These are phyloP conservation scores for Toxonevra muliebris DNA, from an alignment of 2,888 invertebrate species.

Conservation along the genomic window DNA sequence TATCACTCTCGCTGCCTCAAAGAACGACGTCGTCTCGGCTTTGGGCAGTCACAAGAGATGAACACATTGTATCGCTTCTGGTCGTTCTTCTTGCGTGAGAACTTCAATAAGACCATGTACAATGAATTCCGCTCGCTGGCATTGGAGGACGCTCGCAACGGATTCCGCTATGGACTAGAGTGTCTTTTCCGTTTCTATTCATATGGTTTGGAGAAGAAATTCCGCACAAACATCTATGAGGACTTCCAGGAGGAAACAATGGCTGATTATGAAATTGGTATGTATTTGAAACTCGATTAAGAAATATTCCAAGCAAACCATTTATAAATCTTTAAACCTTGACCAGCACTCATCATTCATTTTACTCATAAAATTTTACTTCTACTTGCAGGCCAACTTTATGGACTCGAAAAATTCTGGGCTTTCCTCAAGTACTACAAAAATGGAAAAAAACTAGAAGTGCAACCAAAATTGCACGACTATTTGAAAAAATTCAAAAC, in stretches of 20 bases:
- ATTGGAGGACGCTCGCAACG: slow-evolving; percentile 90
- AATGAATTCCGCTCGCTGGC: slow-evolving; percentile 91
- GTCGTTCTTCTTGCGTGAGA: slow-evolving; percentile 98
- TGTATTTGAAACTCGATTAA: slow-evolving; percentile 40
- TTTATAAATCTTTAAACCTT: not conserved
- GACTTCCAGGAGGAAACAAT: slow-evolving; percentile 96
- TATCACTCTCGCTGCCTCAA: slow-evolving; percentile 88
- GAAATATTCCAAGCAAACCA: not conserved
- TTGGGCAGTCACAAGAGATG: slow-evolving; percentile 98
- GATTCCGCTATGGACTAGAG: slow-evolving; percentile 88
- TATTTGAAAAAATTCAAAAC: slow-evolving; percentile 82
- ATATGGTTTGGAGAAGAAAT: slow-evolving; percentile 96
- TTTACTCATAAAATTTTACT: not conserved
- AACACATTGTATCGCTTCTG: slow-evolving; percentile 99
- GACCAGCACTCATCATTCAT: not conserved
- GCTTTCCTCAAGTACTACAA: slow-evolving; percentile 97
- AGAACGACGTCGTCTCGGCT: slow-evolving; percentile 93
- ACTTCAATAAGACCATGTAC: slow-evolving; percentile 98
- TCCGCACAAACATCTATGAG: slow-evolving; percentile 92
- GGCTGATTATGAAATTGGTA: slow-evolving; percentile 87
- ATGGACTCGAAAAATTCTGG: slow-evolving; percentile 99
- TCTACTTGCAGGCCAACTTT: slow-evolving; percentile 80
- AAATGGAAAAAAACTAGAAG: slow-evolving; percentile 77
- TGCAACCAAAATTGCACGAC: slow-evolving; percentile 77
- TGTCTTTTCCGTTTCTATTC: slow-evolving; percentile 96